These are phyloP conservation scores for Artibeus lituratus DNA, from an alignment of 2,797 vertebrate species.

Conservation along the genomic window DNA sequence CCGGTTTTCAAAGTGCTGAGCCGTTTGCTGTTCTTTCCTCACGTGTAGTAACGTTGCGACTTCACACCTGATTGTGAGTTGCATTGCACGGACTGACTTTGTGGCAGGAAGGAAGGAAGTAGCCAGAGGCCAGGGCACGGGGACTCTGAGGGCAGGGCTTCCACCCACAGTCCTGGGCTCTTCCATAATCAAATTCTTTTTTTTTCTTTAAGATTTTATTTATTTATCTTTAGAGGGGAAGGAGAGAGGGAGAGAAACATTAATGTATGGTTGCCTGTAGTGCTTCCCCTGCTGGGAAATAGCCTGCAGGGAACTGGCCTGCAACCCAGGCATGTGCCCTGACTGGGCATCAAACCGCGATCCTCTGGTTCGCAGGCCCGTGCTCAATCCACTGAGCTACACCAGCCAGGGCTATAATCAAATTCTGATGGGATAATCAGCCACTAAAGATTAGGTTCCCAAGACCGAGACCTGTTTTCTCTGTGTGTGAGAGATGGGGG, in stretches of 20 bases:
- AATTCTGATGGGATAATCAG: not conserved
- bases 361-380: too few relatives aligned
- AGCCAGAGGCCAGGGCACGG: not conserved
- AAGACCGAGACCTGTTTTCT: not conserved
- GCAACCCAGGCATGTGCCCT: too few relatives aligned
- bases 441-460: not conserved
- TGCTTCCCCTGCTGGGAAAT: too few relatives aligned
- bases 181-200: not conserved
- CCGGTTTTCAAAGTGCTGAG: not conserved
- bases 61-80: not conserved
- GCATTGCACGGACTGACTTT: not conserved
- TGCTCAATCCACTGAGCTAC: too few relatives aligned
- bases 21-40: not conserved
- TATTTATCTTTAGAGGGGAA: too few relatives aligned
- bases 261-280: too few relatives aligned
- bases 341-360: too few relatives aligned
- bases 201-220: too few relatives aligned
- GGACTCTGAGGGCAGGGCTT: not conserved
- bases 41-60: not conserved
- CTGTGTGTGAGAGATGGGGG: fast-evolving
- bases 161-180: not conserved
- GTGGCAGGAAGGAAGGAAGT: not conserved
- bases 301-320: too few relatives aligned
- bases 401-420: too few relatives aligned
- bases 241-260: too few relatives aligned